Evolutionary conservation across 2,113 vertebrate genomes (phyloP), one percentile per base, ranked within the genome.

Genomic region (Salvelinus fontinalis): DNA sequence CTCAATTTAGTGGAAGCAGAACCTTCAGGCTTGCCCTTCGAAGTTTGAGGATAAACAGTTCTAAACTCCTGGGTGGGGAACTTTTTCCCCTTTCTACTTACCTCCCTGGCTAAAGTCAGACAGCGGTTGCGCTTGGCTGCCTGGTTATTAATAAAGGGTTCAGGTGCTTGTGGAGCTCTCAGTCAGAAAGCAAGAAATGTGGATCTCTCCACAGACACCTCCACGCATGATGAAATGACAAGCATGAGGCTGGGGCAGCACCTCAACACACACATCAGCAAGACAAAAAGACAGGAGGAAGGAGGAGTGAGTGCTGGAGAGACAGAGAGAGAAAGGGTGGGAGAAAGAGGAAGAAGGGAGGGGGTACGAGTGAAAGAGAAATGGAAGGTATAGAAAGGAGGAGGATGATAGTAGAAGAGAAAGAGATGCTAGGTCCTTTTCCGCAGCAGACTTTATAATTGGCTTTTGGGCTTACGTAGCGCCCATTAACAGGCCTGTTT

Each of bases 401-500:
- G 34, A 67, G 75, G 16, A 29, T 39, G 22, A 79, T 57, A 80
- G 68, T 67, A 13, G 29, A 4, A 74, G n/a, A n/a, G 51, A 73
- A 9, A 31, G 20, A 54, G 27, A 27, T 29, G 71, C 22, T 8
- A 48, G 49, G 5, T 54, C 12, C 87, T 44, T 44, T 44, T 44
- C 39, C 9, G 7, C 39, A 39, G 39, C 39, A 39, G 39, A 3
- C 39, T 12, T 44, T 85, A 89, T 90, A 93, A 92, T 90, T 89
- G 91, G 86, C 89, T 92, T 89, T 80, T 76, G 86, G 83, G 84
- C 84, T 87, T 78, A 66, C 84, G 76, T 84, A 77, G 82, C 75
- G 81, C 68, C 88, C 90, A 92, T 93, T 92, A 93, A 87, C 84
- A 89, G 86, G 79, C 76, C 80, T 86, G 89, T 92, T 92, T 89